A percentile compares a stretch with the other conserved stretches of the same genome.
Evolutionary conservation across 2,113 vertebrate genomes (phyloP).

Genomic region (Perccottus glenii): DNA sequence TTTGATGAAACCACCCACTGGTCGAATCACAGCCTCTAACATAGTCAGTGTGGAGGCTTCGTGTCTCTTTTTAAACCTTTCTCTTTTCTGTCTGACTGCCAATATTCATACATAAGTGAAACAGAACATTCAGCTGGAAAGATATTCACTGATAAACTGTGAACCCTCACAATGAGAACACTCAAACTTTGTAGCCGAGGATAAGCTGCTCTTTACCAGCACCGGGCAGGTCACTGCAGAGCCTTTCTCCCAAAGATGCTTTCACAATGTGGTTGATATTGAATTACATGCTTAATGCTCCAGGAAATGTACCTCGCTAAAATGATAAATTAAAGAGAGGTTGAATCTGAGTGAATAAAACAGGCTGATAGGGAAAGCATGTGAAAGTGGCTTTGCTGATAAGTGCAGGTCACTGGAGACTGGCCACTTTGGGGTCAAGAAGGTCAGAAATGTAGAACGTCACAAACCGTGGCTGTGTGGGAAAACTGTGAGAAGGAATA

Average conservation of each 20-base stretch:
- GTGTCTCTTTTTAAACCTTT: slow-evolving; percentile 49
- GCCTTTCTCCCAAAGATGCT: slow-evolving; percentile 18
- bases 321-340: not conserved
- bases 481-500: slow-evolving; percentile 64
- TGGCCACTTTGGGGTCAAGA: slow-evolving; percentile 56
- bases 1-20: not conserved
- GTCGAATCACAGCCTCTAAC: slow-evolving; percentile 53
- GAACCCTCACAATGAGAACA: slow-evolving; percentile 75
- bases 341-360: not conserved
- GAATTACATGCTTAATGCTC: slow-evolving; percentile 25
- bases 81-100: slow-evolving; percentile 46
- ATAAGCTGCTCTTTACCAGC: slow-evolving; percentile 46
- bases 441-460: slow-evolving; percentile 61
- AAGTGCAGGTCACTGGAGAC: slow-evolving; percentile 53
- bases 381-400: slow-evolving; percentile 53
- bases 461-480: slow-evolving; percentile 58
- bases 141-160: slow-evolving; percentile 78
- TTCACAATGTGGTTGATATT: slow-evolving; percentile 4
- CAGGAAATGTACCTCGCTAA: slow-evolving; percentile 8
- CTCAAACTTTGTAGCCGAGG: slow-evolving; percentile 58
- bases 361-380: slow-evolving; percentile 53
- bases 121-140: slow-evolving; percentile 73
- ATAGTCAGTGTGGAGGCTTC: slow-evolving; percentile 52
- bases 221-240: slow-evolving; percentile 16
- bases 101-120: slow-evolving; percentile 68